These are phyloP conservation scores for Tautogolabrus adspersus DNA, from an alignment of 2,113 vertebrate genomes.

Conservation along the genomic window DNA sequence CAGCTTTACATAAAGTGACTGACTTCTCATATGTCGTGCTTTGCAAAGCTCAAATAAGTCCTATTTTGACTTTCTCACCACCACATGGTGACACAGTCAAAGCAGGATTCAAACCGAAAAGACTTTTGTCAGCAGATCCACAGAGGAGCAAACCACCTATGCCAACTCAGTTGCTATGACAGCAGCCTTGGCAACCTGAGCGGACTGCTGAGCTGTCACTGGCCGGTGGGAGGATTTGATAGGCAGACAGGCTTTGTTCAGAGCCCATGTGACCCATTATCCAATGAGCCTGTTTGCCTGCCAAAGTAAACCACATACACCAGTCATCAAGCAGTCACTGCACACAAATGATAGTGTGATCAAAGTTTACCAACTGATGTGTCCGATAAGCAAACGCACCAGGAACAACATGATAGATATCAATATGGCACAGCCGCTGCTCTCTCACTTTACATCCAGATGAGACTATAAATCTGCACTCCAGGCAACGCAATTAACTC, in stretches of 20 bases:
- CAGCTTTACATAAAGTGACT: not conserved
- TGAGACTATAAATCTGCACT: not conserved
- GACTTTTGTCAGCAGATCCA: constrained; percentile 23
- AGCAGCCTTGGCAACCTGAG: constrained; percentile 51
- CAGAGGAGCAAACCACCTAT: constrained; percentile 26
- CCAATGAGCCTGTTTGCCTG: constrained; percentile 11
- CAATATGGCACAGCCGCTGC: not conserved
- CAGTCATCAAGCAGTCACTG: constrained; percentile 21
- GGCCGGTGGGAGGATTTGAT: constrained; percentile 52
- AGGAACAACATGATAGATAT: constrained; percentile 7
- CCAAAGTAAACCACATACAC: constrained; percentile 50
- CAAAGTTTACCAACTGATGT: constrained; percentile 61
- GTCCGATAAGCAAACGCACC: constrained; percentile 44
- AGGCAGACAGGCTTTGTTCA: constrained; percentile 61
- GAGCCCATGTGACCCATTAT: constrained; percentile 56
- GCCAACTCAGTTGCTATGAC: constrained; percentile 65
- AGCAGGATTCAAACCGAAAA: constrained; percentile 56
- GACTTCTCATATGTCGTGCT: not conserved
- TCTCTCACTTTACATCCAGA: constrained; percentile 2
- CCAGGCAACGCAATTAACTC: not conserved
- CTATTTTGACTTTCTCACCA: not conserved
- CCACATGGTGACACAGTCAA: constrained; percentile 31
- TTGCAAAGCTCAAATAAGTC: not conserved
- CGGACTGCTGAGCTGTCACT: constrained; percentile 71
- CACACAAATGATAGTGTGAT: constrained; percentile 29